Evolutionary conservation across 2,113 vertebrate genomes (phyloP).

Genomic region (Ellobius talpinus): DNA sequence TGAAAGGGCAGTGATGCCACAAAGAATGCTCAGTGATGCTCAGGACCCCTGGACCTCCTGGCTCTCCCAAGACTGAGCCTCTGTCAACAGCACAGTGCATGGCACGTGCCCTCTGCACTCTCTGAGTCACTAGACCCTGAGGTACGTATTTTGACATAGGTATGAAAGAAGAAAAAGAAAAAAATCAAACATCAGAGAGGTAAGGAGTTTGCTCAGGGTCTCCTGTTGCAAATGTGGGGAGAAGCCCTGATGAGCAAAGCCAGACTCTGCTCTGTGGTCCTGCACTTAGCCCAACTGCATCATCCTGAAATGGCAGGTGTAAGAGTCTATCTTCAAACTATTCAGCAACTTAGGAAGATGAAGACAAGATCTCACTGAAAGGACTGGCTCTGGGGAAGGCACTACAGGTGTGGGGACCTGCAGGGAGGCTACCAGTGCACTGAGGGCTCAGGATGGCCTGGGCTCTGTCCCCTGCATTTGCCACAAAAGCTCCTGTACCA

Average conservation of each 20-base stretch:
- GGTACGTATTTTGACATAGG: background rate
- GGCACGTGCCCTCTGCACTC: background rate
- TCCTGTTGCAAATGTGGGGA: background rate
- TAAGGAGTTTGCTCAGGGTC: background rate
- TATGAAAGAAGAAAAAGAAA: background rate
- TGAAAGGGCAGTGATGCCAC: no score
- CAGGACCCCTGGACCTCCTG: no score
- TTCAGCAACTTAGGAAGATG: background rate
- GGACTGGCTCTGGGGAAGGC: background rate
- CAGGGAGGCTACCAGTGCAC: fast-evolving
- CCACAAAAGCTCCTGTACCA: background rate
- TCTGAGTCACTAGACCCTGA: background rate
- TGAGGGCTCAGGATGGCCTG: background rate
- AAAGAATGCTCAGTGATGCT: background rate
- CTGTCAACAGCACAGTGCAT: no score
- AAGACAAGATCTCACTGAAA: background rate
- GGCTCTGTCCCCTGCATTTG: background rate
- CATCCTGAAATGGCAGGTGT: background rate
- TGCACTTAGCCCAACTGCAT: no score
- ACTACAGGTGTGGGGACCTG: background rate
- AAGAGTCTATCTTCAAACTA: background rate
- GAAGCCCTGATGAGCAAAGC: background rate
- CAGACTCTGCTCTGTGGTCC: background rate
- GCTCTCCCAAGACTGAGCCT: background rate
- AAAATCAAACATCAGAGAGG: no score